Conservation (phyloP, 2,113 vertebrate species). For the Syrrhaptes paradoxus region DNA sequence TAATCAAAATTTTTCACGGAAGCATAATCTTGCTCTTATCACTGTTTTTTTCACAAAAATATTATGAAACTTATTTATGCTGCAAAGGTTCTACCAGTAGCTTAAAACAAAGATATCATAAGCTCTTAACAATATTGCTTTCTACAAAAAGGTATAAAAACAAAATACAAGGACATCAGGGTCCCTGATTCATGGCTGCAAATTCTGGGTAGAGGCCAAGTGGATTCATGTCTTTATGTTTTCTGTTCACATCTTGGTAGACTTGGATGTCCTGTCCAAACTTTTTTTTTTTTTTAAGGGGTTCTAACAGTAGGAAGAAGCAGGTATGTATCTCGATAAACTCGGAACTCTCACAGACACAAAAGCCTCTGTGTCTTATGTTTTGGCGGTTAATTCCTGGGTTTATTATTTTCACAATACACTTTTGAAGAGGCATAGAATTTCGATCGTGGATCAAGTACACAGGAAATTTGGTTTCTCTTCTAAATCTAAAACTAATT, state of each 20-base stretch:
- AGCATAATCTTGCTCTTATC: not conserved
- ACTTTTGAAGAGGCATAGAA: not conserved
- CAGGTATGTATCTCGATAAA: not conserved
- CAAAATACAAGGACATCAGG: not conserved
- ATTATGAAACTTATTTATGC: not conserved
- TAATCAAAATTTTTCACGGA: not conserved
- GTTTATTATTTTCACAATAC: not conserved
- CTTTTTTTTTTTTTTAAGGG: not conserved
- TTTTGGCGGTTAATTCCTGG: not conserved
- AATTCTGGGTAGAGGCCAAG: not conserved
- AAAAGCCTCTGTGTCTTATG: not conserved
- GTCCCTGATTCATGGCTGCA: not conserved
- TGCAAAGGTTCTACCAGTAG: not conserved
- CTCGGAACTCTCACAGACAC: not conserved
- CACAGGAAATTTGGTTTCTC: not conserved
- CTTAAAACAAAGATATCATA: not conserved
- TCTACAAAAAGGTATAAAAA: not conserved
- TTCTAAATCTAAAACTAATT: not conserved
- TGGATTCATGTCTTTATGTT: not conserved
- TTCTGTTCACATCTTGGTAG: not conserved
- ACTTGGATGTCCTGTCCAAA: not conserved
- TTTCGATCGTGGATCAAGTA: not conserved
- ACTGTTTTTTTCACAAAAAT: not conserved
- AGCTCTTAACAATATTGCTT: not conserved
- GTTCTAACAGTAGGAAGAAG: not conserved